Conservation (phyloP, 2,113 vertebrate species). For the Pelodiscus sinensis region DNA sequence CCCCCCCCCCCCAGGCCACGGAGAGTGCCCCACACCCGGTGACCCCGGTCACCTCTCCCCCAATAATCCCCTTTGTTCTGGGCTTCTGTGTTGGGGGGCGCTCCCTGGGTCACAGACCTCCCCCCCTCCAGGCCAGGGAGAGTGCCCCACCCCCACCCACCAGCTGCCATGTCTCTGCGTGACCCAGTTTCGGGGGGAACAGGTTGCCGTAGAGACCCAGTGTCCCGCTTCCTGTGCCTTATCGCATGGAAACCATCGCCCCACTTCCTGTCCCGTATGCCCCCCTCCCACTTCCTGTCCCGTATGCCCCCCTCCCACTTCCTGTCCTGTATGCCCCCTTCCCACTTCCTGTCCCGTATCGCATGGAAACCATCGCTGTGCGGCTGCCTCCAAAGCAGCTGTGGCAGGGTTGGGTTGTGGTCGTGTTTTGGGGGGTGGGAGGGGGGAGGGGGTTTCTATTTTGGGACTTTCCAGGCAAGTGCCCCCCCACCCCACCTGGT, state of each 20-base stretch:
- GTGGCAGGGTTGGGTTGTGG: not conserved
- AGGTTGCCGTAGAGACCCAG: not conserved
- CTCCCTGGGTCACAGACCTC: not conserved
- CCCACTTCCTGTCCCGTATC: conserved; percentile 40
- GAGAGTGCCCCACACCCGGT: not conserved
- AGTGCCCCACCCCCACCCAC: not conserved
- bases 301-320: too few species aligned
- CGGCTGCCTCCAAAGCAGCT: not conserved
- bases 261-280: too few species aligned
- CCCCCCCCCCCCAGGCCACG: not conserved
- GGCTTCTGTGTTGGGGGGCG: not conserved
- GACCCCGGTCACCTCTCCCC: too few species aligned
- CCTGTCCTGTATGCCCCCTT: not conserved
- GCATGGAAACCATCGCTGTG: too few species aligned
- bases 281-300: too few species aligned
- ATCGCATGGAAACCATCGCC: conserved; percentile 6
- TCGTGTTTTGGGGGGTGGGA: not conserved
- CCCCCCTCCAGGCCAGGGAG: not conserved
- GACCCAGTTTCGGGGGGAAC: conserved; percentile 24
- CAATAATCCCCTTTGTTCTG: conserved; percentile 63
- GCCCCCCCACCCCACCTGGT: not conserved
- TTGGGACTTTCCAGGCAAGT: not conserved
- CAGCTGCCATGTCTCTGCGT: conserved; percentile 28
- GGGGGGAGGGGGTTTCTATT: not conserved
- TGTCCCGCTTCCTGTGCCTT: conserved; percentile 37